Conservation (phyloP, 2,888 invertebrate genomes). For the Yponomeuta cagnagella region DNA sequence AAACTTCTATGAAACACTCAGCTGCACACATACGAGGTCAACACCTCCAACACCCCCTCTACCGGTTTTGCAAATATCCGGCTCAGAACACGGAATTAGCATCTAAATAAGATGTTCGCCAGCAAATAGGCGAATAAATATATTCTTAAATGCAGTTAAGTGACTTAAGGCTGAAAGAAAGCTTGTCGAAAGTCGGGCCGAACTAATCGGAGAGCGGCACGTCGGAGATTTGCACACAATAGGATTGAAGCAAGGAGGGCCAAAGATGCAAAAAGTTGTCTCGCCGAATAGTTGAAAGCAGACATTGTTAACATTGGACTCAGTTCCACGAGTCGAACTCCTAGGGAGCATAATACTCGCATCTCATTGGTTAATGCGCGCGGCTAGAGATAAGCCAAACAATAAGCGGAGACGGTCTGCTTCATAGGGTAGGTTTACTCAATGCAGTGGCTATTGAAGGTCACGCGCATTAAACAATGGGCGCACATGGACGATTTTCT, state of each 20-base stretch:
- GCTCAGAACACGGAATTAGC: not conserved
- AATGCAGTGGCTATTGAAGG: no score
- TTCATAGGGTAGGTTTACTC: no score
- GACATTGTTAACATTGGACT: not conserved
- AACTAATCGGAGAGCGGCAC: not conserved
- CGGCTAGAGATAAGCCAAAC: no score
- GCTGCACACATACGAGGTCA: not conserved
- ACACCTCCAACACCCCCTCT: not conserved
- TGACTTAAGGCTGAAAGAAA: not conserved
- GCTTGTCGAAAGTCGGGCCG: not conserved
- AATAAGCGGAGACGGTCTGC: no score
- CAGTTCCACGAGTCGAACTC: no score
- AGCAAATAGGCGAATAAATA: not conserved
- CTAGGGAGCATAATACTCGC: no score
- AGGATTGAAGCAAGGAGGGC: not conserved
- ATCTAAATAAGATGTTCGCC: not conserved
- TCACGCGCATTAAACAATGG: no score
- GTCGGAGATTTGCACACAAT: not conserved
- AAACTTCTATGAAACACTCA: not conserved
- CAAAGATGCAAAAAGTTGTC: not conserved
- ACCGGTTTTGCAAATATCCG: not conserved
- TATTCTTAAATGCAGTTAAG: not conserved
- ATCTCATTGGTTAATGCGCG: no score
- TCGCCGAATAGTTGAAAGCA: not conserved
- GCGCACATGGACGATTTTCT: no score